These are phyloP conservation scores for Scomberomorus guttatus DNA, from an alignment of 2,797 vertebrate species.

Conservation along the genomic window DNA sequence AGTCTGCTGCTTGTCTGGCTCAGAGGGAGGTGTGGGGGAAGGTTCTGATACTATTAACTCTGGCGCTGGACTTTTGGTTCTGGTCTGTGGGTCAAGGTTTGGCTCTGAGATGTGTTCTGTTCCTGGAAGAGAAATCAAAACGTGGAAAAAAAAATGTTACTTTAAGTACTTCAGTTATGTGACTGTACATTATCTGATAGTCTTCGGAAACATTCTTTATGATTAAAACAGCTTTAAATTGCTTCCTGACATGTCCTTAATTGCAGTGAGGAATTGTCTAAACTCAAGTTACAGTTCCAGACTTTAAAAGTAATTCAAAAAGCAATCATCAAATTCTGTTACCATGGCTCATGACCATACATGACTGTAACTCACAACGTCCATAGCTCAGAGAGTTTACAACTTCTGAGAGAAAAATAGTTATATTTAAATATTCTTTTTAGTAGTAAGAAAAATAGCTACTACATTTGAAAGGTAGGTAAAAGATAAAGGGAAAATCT, in stretches of 20 bases:
- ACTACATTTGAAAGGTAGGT: not conserved
- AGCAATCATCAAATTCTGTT: slow-evolving; percentile 28
- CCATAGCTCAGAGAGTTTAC: not conserved
- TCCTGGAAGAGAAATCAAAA: slow-evolving; percentile 78
- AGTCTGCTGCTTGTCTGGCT: slow-evolving; percentile 64
- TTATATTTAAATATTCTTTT: not conserved
- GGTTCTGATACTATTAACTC: slow-evolving; percentile 63
- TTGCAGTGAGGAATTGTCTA: slow-evolving; percentile 20
- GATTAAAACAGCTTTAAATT: slow-evolving; percentile 56
- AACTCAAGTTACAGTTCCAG: slow-evolving; percentile 22
- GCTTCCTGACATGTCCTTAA: slow-evolving; percentile 42
- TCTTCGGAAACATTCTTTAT: slow-evolving; percentile 43
- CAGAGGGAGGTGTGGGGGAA: slow-evolving; percentile 46
- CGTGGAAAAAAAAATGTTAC: slow-evolving; percentile 45
- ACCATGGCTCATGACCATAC: not conserved
- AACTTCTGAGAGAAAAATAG: not conserved
- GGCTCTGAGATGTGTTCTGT: slow-evolving; percentile 81
- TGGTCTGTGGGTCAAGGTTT: slow-evolving; percentile 77
- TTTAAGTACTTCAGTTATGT: slow-evolving; percentile 32
- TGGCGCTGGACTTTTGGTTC: slow-evolving; percentile 71
- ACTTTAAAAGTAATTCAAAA: slow-evolving; percentile 16
- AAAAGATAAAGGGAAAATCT: not conserved
- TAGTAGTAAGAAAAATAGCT: not conserved
- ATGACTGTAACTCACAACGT: not conserved
- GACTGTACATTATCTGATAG: slow-evolving; percentile 44